These are phyloP conservation scores for Euplexia lucipara DNA, from an alignment of 2,888 invertebrate genomes.

Conservation along the genomic window DNA sequence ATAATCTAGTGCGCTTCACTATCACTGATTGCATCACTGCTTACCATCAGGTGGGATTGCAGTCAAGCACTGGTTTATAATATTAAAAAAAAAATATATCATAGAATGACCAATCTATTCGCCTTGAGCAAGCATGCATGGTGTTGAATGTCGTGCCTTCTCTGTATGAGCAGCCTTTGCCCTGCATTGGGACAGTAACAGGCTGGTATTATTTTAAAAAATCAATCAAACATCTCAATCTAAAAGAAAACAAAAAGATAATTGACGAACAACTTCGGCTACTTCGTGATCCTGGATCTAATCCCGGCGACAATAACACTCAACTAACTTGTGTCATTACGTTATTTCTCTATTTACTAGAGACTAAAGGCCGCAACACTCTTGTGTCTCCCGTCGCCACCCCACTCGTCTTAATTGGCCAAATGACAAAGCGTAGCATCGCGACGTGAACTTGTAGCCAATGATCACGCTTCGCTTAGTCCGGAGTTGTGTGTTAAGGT, in stretches of 20 bases:
- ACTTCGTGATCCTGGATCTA: slow-evolving; percentile 30
- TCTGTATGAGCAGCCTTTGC: too few species aligned
- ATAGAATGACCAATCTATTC: too few species aligned
- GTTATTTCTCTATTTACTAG: slow-evolving; percentile 21
- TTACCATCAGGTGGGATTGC: too few species aligned
- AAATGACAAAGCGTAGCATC: slow-evolving; percentile 1
- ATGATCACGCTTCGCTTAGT: neutral
- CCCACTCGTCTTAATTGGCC: slow-evolving; percentile 2
- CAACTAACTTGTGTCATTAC: slow-evolving; percentile 29
- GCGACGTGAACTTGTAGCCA: slow-evolving; percentile 2
- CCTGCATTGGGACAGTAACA: too few species aligned
- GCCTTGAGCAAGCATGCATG: too few species aligned
- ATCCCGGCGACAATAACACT: slow-evolving; percentile 27
- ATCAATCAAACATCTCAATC: neutral
- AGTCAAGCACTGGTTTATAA: too few species aligned
- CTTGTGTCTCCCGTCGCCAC: neutral
- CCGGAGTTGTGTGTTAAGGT: too few species aligned
- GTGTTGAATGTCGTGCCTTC: too few species aligned
- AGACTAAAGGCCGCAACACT: slow-evolving; percentile 11
- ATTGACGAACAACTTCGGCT: slow-evolving; percentile 8
- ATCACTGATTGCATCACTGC: too few species aligned
- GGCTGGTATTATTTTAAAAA: neutral
- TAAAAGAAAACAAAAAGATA: slow-evolving; percentile 2
- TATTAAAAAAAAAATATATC: too few species aligned
- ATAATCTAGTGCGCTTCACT: too few species aligned